A percentile compares a stretch with the other conserved stretches of the same genome.
phyloP scores from a whole-genome alignment of 2,797 vertebrate genomes.

The Cyprinodon diabolis region DNA sequence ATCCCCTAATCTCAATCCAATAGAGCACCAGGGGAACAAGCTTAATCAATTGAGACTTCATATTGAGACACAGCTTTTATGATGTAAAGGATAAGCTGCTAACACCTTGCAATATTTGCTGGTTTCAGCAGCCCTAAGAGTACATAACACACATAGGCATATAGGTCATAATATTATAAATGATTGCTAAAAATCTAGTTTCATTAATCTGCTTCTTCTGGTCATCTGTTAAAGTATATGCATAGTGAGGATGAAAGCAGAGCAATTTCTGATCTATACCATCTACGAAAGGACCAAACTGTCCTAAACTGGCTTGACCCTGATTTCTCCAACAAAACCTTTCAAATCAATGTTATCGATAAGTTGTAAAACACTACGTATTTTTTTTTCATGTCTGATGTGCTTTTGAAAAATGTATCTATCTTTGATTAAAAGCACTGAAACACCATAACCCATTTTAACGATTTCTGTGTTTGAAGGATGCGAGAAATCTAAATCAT shows the following conservation, averaged over 20 bases:
- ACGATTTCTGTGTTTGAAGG: conserved; percentile 40
- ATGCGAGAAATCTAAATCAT: conserved; percentile 42
- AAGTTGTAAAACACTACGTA: conserved; percentile 11
- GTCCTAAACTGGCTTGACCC: conserved; percentile 22
- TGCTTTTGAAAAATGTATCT: conserved; percentile 50
- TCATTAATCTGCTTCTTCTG: not conserved
- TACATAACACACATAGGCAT: not conserved
- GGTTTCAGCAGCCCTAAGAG: too few species aligned
- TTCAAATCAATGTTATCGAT: conserved; percentile 40
- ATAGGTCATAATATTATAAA: not conserved
- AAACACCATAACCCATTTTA: conserved; percentile 48
- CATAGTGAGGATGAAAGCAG: conserved; percentile 12
- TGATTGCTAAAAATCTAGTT: not conserved
- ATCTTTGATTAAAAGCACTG: too few species aligned
- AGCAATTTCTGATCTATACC: conserved; percentile 3
- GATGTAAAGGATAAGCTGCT: not conserved
- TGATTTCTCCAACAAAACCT: conserved; percentile 16
- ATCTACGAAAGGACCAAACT: conserved; percentile 5
- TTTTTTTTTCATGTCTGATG: conserved; percentile 17
- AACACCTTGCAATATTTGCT: not conserved
- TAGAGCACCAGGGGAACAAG: not conserved
- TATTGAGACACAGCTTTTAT: not conserved
- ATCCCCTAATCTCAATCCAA: not conserved
- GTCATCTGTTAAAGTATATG: not conserved
- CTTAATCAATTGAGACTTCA: not conserved